Conservation (phyloP, 1,140 invertebrate species). For the Periplaneta americana region DNA sequence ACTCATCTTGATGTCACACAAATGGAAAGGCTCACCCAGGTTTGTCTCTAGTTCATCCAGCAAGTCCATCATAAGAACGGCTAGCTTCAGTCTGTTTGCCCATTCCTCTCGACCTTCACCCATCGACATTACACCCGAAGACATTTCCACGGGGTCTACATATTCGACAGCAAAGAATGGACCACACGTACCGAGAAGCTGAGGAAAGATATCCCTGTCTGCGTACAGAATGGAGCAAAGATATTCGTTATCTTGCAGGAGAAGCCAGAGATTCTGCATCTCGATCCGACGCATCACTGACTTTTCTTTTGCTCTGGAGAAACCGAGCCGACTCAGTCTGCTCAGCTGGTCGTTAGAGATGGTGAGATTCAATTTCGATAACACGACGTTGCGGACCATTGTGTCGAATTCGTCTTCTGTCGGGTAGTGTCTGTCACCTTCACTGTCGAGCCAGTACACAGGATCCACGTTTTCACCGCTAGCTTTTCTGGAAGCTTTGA, state of each 20-base stretch:
- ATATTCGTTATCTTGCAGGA: slow-evolving; percentile 62
- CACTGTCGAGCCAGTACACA: slow-evolving; percentile 40
- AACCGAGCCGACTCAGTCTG: slow-evolving; percentile 24
- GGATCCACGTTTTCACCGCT: slow-evolving; percentile 6
- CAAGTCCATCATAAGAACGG: slow-evolving; percentile 54
- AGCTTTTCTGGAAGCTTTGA: slow-evolving; percentile 43
- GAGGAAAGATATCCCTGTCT: slow-evolving; percentile 53
- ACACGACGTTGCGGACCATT: slow-evolving; percentile 41
- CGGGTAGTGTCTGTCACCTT: slow-evolving; percentile 42
- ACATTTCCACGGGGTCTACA: slow-evolving; percentile 40
- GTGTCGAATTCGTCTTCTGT: slow-evolving; percentile 44
- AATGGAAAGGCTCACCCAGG: slow-evolving; percentile 49
- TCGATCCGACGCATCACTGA: slow-evolving; percentile 37
- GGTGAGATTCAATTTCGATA: slow-evolving; percentile 46
- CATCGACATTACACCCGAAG: slow-evolving; percentile 34
- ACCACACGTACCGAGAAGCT: slow-evolving; percentile 60
- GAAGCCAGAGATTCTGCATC: slow-evolving; percentile 54
- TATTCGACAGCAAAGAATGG: slow-evolving; percentile 55
- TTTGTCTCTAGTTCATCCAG: slow-evolving; percentile 49
- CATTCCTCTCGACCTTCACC: slow-evolving; percentile 39
- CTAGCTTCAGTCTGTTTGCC: slow-evolving; percentile 43
- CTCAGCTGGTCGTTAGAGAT: slow-evolving; percentile 39
- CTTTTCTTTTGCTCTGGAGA: neutral
- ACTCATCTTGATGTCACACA: slow-evolving; percentile 61
- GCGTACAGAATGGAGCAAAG: slow-evolving; percentile 50